These are phyloP conservation scores for Allobates femoralis DNA, from an alignment of 2,797 vertebrate genomes.

Conservation along the genomic window DNA sequence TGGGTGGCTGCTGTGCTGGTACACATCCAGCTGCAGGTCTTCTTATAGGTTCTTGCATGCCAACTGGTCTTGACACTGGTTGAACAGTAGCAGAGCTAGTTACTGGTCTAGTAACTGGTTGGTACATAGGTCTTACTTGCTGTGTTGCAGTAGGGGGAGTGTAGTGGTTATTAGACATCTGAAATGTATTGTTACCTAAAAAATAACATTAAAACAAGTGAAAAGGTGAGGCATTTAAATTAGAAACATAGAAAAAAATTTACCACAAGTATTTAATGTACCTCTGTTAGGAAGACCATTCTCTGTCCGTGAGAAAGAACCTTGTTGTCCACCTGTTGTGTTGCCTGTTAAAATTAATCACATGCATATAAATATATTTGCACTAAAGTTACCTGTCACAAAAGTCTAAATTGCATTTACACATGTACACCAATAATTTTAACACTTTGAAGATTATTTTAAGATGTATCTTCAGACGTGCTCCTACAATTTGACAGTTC, in stretches of 20 bases:
- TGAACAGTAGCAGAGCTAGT: conserved; percentile 70
- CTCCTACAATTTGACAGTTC: too few relatives aligned
- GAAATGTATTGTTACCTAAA: conserved; percentile 75
- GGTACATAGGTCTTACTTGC: conserved; percentile 73
- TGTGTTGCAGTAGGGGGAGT: conserved; percentile 69
- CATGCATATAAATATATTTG: background rate
- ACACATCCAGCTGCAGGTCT: conserved; percentile 70
- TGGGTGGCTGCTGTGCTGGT: conserved; percentile 69
- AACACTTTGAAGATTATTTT: too few relatives aligned
- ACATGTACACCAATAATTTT: too few relatives aligned
- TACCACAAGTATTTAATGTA: conserved; percentile 67
- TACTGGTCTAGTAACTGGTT: conserved; percentile 71
- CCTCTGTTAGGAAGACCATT: conserved; percentile 80
- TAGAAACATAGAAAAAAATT: background rate
- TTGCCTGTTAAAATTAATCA: conserved; percentile 76
- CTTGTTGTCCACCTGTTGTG: conserved; percentile 78
- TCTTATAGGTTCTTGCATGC: conserved; percentile 67
- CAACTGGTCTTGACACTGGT: conserved; percentile 73
- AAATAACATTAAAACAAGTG: conserved; percentile 61
- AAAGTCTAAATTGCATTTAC: too few relatives aligned
- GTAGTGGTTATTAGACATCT: conserved; percentile 73
- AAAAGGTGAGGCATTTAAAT: background rate
- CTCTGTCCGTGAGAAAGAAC: conserved; percentile 75
- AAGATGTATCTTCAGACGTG: too few relatives aligned
- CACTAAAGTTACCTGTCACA: background rate